Percentiles rank a stretch among this genome's conserved stretches.
Conservation (phyloP, 2,113 vertebrate species). For the Notechis scutatus region DNA sequence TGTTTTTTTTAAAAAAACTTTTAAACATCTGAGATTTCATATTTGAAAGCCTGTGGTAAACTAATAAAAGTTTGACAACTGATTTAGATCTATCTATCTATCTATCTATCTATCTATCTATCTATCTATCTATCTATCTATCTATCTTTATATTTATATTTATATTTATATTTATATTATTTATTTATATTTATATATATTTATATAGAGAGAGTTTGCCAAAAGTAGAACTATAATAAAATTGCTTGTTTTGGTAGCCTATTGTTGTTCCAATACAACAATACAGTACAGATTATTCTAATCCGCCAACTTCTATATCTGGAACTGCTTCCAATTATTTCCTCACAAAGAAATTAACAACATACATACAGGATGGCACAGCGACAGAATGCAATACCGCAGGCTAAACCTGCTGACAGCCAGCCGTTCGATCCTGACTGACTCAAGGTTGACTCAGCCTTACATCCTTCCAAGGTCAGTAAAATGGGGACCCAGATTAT, state of each 20-base stretch:
- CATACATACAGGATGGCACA: neutral
- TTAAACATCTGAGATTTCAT: neutral
- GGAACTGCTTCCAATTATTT: neutral
- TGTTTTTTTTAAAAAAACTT: neutral
- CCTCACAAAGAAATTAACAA: neutral
- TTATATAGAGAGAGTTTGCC: too few relatives aligned
- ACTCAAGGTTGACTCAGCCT: neutral
- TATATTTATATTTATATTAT: too few relatives aligned
- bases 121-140: too few relatives aligned
- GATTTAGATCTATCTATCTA: too few relatives aligned
- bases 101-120: too few relatives aligned
- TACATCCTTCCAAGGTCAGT: neutral
- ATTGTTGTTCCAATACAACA: neutral
- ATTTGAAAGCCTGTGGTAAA: neutral
- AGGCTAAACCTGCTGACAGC: neutral
- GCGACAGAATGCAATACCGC: neutral
- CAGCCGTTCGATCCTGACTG: neutral
- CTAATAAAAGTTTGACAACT: neutral
- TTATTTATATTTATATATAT: too few relatives aligned
- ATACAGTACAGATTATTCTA: neutral
- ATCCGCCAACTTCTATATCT: neutral
- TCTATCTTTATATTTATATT: too few relatives aligned
- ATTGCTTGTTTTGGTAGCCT: neutral
- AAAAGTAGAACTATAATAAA: neutral
- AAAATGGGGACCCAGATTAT: neutral